Percentiles rank a stretch among this genome's conserved stretches.
Evolutionary conservation across 2,797 vertebrate species (phyloP).

Genomic region (Echeneis naucrates): DNA sequence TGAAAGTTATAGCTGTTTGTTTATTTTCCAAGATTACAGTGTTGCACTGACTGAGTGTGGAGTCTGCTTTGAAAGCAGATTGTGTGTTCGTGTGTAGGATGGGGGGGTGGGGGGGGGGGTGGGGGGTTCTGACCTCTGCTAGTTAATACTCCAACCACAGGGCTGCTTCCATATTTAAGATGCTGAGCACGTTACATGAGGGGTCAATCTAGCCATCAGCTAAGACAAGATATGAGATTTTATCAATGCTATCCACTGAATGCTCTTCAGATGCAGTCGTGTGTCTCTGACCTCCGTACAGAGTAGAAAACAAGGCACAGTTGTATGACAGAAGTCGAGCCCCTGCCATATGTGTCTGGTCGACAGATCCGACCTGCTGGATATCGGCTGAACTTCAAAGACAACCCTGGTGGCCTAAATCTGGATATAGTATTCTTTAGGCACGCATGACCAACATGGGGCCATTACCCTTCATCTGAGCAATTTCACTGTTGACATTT

Average conservation of each 20-base stretch:
- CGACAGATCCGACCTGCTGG: conserved; percentile 44
- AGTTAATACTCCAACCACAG: neutral
- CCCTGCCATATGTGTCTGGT: conserved; percentile 58
- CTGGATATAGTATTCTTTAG: conserved; percentile 23
- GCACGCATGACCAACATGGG: conserved; percentile 32
- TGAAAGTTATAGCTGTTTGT: too few species aligned
- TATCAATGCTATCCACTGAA: neutral
- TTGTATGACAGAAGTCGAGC: conserved; percentile 54
- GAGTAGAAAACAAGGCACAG: conserved; percentile 25
- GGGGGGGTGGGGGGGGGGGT: too few species aligned
- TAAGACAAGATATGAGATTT: conserved; percentile 13
- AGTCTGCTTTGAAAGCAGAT: neutral
- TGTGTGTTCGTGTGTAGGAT: neutral
- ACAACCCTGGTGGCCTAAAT: conserved; percentile 56
- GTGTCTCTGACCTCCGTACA: neutral
- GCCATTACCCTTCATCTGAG: conserved; percentile 34
- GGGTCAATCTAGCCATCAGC: neutral
- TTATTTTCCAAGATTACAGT: conserved; percentile 7
- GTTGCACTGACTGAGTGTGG: conserved; percentile 22
- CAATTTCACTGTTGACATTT: neutral
- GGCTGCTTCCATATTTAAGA: neutral
- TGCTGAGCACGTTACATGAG: neutral
- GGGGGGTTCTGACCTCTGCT: neutral
- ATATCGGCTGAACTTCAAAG: conserved; percentile 58
- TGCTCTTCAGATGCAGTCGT: conserved; percentile 29